Conservation (phyloP, 2,797 vertebrate species). For the Hafferia zeledoni region DNA sequence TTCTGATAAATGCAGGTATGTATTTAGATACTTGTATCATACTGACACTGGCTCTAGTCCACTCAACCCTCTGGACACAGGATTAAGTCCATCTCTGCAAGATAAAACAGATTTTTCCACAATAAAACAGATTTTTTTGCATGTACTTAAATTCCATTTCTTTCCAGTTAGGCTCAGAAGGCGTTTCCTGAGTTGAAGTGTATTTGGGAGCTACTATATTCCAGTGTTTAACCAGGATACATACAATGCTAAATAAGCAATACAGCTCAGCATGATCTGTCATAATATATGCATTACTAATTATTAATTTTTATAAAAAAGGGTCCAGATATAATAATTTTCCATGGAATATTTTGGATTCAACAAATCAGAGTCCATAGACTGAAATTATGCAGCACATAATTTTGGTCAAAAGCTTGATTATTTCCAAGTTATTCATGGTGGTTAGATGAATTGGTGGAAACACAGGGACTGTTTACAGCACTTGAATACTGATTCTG, state of each 20-base stretch:
- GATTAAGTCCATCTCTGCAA: background rate
- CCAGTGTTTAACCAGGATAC: background rate
- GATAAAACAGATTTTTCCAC: background rate
- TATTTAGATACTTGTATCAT: background rate
- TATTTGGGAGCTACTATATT: background rate
- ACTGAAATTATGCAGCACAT: background rate
- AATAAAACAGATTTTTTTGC: background rate
- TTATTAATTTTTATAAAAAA: background rate
- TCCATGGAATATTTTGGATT: background rate
- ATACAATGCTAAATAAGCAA: background rate
- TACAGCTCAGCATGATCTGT: background rate
- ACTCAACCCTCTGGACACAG: background rate
- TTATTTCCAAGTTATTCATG: background rate
- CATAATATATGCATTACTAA: background rate
- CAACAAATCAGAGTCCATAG: background rate
- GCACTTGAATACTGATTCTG: background rate
- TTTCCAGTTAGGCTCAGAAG: background rate
- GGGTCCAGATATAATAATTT: background rate
- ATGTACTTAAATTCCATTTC: background rate
- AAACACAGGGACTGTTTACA: background rate
- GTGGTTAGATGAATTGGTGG: background rate
- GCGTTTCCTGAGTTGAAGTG: background rate
- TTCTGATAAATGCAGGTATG: background rate
- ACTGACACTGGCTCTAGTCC: background rate
- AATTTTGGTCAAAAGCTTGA: conserved; percentile 21